Conservation (phyloP, 2,888 invertebrate species). For the Corbicula japonica region DNA sequence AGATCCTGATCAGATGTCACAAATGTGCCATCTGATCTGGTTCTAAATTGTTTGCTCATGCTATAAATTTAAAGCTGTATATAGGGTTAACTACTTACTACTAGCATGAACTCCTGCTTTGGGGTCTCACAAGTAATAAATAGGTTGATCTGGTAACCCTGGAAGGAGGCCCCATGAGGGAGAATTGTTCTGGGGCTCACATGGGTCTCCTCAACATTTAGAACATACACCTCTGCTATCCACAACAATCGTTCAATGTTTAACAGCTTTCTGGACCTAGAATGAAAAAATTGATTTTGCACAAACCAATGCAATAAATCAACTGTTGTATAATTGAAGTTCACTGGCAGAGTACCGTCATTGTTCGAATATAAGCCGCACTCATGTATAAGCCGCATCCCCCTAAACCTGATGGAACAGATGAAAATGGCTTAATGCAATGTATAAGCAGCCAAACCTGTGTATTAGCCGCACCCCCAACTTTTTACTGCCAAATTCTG, state of each 20-base stretch:
- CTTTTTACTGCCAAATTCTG: too few species aligned
- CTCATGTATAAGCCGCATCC: too few species aligned
- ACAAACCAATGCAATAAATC: not conserved
- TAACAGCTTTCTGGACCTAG: conserved; percentile 84
- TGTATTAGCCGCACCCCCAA: too few species aligned
- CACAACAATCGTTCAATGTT: conserved; percentile 87
- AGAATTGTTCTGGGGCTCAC: conserved; percentile 86
- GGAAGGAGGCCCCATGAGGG: conserved; percentile 88
- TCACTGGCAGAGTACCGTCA: not conserved
- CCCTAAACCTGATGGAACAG: too few species aligned
- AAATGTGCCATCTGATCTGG: too few species aligned
- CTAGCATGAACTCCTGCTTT: conserved; percentile 85
- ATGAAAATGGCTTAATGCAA: too few species aligned
- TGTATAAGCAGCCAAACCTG: too few species aligned
- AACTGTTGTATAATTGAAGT: not conserved
- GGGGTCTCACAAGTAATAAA: conserved; percentile 85
- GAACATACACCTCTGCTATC: conserved; percentile 87
- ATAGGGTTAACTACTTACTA: conserved; percentile 76
- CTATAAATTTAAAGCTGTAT: too few species aligned
- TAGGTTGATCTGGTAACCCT: conserved; percentile 86
- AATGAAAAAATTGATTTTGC: conserved; percentile 6
- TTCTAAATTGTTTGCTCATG: too few species aligned
- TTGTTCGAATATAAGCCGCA: too few species aligned
- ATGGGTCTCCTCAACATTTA: conserved; percentile 87
- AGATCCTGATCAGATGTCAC: too few species aligned